A percentile compares a stretch with the other conserved stretches of the same genome.
phyloP scores from a whole-genome alignment of 2,888 invertebrate genomes.

The Pandemis heparana region DNA sequence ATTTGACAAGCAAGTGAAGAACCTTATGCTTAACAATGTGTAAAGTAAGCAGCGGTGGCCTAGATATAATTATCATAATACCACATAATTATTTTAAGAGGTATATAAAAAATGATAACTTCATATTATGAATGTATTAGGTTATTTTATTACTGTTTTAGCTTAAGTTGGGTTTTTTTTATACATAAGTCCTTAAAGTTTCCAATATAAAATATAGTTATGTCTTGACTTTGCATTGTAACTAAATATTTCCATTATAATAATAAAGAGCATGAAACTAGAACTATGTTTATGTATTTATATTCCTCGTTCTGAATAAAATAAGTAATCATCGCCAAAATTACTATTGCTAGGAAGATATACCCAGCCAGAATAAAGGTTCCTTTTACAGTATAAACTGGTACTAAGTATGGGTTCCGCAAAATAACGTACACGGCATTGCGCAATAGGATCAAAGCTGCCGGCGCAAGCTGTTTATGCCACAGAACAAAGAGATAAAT shows the following conservation, averaged over 20 bases:
- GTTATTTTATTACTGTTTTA: not conserved
- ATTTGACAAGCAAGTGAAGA: conserved; percentile 89
- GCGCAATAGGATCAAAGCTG: too few relatives aligned
- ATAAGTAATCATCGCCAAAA: too few relatives aligned
- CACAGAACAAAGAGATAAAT: too few relatives aligned
- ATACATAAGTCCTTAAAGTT: not conserved
- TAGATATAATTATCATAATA: not conserved
- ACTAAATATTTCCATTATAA: not conserved
- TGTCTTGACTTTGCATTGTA: too few relatives aligned
- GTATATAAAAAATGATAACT: not conserved
- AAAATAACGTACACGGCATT: too few relatives aligned
- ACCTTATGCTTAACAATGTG: conserved; percentile 83
- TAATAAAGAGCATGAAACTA: not conserved
- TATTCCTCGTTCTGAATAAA: not conserved
- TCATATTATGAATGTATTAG: too few relatives aligned
- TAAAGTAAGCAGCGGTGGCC: conserved; percentile 46
- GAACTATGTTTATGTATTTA: too few relatives aligned
- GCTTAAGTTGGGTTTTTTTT: not conserved
- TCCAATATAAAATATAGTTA: not conserved
- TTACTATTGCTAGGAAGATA: too few relatives aligned
- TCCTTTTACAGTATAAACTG: too few relatives aligned
- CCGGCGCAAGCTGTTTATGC: too few relatives aligned
- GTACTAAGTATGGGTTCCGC: too few relatives aligned
- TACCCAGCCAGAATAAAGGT: too few relatives aligned
- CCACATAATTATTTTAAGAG: not conserved